Evolutionary conservation across 2,797 vertebrate genomes (phyloP), one percentile per base, ranked within the genome.

Genomic region (Molossus molossus): DNA sequence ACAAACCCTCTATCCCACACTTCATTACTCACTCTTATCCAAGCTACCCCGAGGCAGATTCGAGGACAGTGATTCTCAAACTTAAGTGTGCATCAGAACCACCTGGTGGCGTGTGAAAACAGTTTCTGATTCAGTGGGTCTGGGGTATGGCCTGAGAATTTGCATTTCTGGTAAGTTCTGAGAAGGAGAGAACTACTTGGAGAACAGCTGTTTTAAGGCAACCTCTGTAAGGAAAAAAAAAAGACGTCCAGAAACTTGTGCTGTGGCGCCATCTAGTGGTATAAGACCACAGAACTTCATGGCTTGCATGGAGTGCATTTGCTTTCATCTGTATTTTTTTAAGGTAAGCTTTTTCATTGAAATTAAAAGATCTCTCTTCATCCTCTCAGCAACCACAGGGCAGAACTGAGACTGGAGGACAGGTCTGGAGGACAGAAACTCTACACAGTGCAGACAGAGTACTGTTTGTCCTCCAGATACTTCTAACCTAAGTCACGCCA

Each of bases 251-350:
- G 82, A 96, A 91, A 76, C 90, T 81, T 87, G 92, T 95, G 75
- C 70, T 95, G 9, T 95, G 89, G 70, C 58, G 64, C 97, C 97
- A 97, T 94, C 97, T 97, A 94, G 95, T 95, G 97, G 92, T 10
- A 3, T 0, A 0, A 5, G 4, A 0, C 6, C 69, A 13, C 13
- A 77, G 70, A 69, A 23, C 12, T 50, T 85, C 20, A 25, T 9
- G 62, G 18, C 27, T 84, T 10, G 33, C 1, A 0, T 1, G 5
- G 15, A 60, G 27, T 8, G 6, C 4, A 4, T 45, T 64, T 25
- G 15, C 45, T 20, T 85, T 79, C 29, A 57, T 17, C n/a, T 65
- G 64, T 37, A 21, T 5, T 17, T 75, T 33, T 76, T 76, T 25
- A 0, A 90, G 62, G 53, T 20, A 58, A 88, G 7, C 0, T 64